A percentile compares a stretch with the other conserved stretches of the same genome.
Evolutionary conservation across 2,888 invertebrate species (phyloP).

Genomic region (Hartigia nigra): DNA sequence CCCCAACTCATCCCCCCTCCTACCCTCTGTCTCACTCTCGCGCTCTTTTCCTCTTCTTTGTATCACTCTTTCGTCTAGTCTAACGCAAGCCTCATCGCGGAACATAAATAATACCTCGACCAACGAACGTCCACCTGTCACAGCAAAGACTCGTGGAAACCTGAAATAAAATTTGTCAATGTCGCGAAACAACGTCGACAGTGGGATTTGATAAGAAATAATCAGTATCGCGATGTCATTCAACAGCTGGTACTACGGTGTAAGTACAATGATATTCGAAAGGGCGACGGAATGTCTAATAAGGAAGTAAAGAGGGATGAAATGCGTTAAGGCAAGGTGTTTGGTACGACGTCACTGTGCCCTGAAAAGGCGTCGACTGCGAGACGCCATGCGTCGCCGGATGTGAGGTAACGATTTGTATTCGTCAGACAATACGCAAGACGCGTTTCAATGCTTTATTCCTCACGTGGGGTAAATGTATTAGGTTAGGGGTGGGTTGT

Average conservation of each 20-base stretch:
- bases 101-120: background rate
- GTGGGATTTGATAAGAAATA: background rate
- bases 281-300: background rate
- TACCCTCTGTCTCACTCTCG: too few relatives aligned
- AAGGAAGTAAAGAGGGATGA: background rate
- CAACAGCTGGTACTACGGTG: background rate
- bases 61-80: background rate
- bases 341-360: too few relatives aligned
- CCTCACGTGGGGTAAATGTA: background rate
- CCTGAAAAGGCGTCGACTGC: background rate
- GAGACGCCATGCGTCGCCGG: background rate
- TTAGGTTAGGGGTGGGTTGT: background rate
- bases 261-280: too few relatives aligned
- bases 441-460: constrained; percentile 34
- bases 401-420: constrained; percentile 41
- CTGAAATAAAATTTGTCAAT: background rate
- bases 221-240: too few relatives aligned
- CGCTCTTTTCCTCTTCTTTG: too few relatives aligned
- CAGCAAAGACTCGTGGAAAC: background rate
- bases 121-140: background rate
- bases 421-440: constrained; percentile 40
- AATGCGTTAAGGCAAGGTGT: background rate
- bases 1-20: too few relatives aligned
- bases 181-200: background rate
- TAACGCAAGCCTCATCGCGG: background rate